Base-by-base conservation (phyloP, 2,113 vertebrate species). In the Cyphomyrus plagiostoma region DNA sequence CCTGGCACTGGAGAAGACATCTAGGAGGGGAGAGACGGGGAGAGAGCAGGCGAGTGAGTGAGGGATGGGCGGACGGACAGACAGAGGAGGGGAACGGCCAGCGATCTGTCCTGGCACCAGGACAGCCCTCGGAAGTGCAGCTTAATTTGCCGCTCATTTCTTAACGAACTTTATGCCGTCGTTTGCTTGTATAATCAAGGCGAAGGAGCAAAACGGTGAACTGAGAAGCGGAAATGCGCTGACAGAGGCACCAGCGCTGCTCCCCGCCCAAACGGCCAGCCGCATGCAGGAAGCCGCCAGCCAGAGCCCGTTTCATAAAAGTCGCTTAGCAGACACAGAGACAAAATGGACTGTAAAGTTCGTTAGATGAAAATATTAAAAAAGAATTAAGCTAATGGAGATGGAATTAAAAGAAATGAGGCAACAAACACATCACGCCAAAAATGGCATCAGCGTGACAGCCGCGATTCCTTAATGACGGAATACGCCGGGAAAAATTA, bases 171-270 rank as follows among this genome's bases (percentile, higher is more conserved):
- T 96, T 97, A 97, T 97, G 96, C 97, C 96, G 97, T 99, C 98
- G 97, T 99, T 99, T 99, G 98, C 98, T 99, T 98, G 98, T 98
- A 99, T 99, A 98, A 99, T 99, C 98, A 98, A 98, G 97, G 97
- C 98, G 96, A 97, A 98, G 98, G 96, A 97, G 97, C 98, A 98
- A 97, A 99, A 99, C 97, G 97, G 97, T 98, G 98, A 98, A 98
- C 97, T 97, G 97, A 98, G 97, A 97, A 98, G 98, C 97, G 97
- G 98, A 99, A 99, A 98, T 97, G 98, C 98, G 98, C 98, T 99
- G 98, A 97, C 95, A 95, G 96, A 96, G 95, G 97, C 96, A 96
- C 90, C 94, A 95, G 93, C 95, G 8, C 56, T 0, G 21, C 95
- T 96, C 96, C 95, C 97, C 97, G 62, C 96, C 96, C 97, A 98